phyloP scores from a whole-genome alignment of 2,888 invertebrate species.

The Lasioglossum villosulum region DNA sequence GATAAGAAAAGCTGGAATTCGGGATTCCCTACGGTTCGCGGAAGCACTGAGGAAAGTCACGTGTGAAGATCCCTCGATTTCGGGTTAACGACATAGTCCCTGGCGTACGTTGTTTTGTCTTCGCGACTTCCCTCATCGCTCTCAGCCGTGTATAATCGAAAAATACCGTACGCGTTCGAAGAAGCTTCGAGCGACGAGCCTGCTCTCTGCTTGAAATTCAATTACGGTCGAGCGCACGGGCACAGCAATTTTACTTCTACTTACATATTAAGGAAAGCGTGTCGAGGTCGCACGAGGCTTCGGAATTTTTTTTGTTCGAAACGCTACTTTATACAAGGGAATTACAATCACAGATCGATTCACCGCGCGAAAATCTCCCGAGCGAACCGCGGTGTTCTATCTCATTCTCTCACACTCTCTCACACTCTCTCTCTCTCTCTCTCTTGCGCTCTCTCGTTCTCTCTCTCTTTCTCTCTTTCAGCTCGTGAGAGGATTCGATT shows the following conservation, averaged over 20 bases:
- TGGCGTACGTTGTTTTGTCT: background rate
- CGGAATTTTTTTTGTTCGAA: slow-evolving; percentile 58
- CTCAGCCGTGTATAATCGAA: background rate
- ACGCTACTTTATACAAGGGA: slow-evolving; percentile 72
- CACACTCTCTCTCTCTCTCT: background rate
- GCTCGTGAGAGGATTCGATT: slow-evolving; percentile 37
- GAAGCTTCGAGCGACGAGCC: slow-evolving; percentile 15
- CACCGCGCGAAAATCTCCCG: slow-evolving; percentile 59
- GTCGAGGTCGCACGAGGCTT: slow-evolving; percentile 76
- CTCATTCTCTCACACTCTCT: slow-evolving; percentile 26
- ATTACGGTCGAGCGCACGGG: slow-evolving; percentile 52
- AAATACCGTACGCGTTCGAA: background rate
- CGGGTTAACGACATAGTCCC: background rate
- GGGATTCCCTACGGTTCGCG: background rate
- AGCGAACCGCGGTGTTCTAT: slow-evolving; percentile 21
- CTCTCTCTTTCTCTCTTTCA: slow-evolving; percentile 14
- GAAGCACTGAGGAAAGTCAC: slow-evolving; percentile 8
- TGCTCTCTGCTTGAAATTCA: slow-evolving; percentile 23
- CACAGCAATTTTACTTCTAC: slow-evolving; percentile 65
- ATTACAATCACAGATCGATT: slow-evolving; percentile 79
- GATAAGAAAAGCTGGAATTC: slow-evolving; percentile 17
- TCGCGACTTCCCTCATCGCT: slow-evolving; percentile 1
- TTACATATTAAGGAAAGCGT: slow-evolving; percentile 69
- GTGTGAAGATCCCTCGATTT: background rate
- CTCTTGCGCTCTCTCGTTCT: background rate